A percentile compares a stretch with the other conserved stretches of the same genome.
phyloP scores from a whole-genome alignment of 2,113 vertebrate genomes.

The Turdus rufiventris region DNA sequence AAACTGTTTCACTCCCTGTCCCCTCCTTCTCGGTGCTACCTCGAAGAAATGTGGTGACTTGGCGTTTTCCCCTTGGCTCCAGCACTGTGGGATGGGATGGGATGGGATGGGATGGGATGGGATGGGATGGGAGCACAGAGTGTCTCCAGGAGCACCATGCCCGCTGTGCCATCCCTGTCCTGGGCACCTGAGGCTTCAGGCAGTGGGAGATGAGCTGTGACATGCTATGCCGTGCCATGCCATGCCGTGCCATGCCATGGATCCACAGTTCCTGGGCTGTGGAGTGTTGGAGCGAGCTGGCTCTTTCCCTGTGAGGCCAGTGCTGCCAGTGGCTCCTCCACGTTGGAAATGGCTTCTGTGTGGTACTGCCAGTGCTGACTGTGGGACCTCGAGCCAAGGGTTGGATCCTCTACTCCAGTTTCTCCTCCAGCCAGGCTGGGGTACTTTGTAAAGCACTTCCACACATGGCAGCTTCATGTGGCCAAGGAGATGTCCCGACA shows the following conservation, averaged over 20 bases:
- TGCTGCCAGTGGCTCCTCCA: accelerated
- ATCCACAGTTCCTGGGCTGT: accelerated
- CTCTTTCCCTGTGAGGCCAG: not conserved
- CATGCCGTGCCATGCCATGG: too few species aligned
- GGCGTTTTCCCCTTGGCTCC: not conserved
- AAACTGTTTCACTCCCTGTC: conserved; percentile 15
- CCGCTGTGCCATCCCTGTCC: accelerated
- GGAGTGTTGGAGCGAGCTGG: not conserved
- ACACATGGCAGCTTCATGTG: accelerated
- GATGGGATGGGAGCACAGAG: too few species aligned
- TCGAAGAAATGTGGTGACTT: conserved; percentile 60
- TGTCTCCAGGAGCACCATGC: not conserved
- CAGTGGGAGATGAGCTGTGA: accelerated
- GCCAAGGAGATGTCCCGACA: not conserved
- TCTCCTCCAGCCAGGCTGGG: not conserved
- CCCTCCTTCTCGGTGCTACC: conserved; percentile 35
- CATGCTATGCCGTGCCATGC: not conserved
- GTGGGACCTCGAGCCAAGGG: not conserved
- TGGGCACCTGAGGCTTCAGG: accelerated
- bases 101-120: not conserved
- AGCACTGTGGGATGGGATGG: accelerated
- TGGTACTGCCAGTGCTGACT: accelerated
- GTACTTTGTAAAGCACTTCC: not conserved
- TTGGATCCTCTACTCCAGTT: not conserved
- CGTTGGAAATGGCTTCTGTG: not conserved